Conservation (phyloP, 2,113 vertebrate species). For the Oreochromis niloticus region DNA sequence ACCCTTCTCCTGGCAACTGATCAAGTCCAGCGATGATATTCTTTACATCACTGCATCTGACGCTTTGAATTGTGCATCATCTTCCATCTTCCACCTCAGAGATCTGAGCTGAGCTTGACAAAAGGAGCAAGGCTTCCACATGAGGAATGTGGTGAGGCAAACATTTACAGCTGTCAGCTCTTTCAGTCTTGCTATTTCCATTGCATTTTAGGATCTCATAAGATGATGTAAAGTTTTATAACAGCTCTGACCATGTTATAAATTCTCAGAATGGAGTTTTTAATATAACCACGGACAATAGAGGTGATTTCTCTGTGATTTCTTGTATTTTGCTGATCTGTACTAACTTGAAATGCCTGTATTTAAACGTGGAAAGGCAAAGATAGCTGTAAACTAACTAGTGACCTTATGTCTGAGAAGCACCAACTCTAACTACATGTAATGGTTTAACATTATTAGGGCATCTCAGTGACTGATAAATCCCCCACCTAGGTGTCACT, state of each 20-base stretch:
- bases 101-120: background rate
- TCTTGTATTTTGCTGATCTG: background rate
- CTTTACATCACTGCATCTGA: background rate
- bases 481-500: slow-evolving; percentile 1
- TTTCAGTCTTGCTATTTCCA: background rate
- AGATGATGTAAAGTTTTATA: background rate
- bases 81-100: background rate
- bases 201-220: background rate
- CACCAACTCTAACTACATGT: background rate
- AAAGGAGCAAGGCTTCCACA: background rate
- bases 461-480: slow-evolving; percentile 18
- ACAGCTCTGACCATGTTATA: background rate
- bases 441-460: background rate
- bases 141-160: background rate
- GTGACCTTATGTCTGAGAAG: background rate
- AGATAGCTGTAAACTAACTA: background rate
- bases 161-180: background rate
- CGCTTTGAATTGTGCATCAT: background rate
- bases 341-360: background rate
- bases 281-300: background rate
- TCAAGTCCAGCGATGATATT: background rate
- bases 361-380: background rate
- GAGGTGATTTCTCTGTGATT: background rate
- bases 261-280: background rate
- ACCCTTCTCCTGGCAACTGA: background rate